Conservation (phyloP, 2,888 invertebrate genomes). For the Troides oblongomaculatus region DNA sequence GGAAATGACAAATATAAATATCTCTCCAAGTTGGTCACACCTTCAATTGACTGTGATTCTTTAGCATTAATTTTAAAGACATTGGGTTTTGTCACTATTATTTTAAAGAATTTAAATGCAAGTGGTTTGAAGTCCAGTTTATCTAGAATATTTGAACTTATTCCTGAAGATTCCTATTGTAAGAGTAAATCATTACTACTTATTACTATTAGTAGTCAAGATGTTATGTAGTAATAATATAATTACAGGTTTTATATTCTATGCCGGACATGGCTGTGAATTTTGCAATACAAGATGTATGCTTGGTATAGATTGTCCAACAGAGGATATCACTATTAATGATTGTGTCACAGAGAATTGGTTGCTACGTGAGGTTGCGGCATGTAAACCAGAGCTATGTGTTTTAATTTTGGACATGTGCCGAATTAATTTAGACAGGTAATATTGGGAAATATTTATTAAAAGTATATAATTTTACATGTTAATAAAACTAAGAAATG, state of each 20-base stretch:
- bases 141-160: constrained; percentile 45
- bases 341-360: constrained; percentile 74
- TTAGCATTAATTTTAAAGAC: constrained; percentile 55
- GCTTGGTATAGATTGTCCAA: constrained; percentile 71
- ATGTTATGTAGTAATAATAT: neutral
- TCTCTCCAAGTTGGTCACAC: constrained; percentile 65
- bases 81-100: constrained; percentile 62
- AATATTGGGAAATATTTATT: constrained; percentile 18
- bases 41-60: constrained; percentile 65
- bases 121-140: constrained; percentile 50
- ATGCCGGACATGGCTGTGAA: constrained; percentile 79
- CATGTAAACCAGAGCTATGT: constrained; percentile 67
- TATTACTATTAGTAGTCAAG: neutral
- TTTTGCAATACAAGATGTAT: constrained; percentile 73
- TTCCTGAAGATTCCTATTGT: constrained; percentile 71
- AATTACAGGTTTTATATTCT: constrained; percentile 74
- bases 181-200: constrained; percentile 32
- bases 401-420: constrained; percentile 81
- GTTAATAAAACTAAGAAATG: too few relatives aligned
- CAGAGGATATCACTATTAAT: constrained; percentile 53
- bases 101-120: constrained; percentile 56
- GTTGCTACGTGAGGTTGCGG: constrained; percentile 61
- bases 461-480: neutral
- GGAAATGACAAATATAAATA: constrained; percentile 66
- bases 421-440: constrained; percentile 71